Conservation (phyloP, 2,888 invertebrate genomes). For the Augochlorella aurata region DNA sequence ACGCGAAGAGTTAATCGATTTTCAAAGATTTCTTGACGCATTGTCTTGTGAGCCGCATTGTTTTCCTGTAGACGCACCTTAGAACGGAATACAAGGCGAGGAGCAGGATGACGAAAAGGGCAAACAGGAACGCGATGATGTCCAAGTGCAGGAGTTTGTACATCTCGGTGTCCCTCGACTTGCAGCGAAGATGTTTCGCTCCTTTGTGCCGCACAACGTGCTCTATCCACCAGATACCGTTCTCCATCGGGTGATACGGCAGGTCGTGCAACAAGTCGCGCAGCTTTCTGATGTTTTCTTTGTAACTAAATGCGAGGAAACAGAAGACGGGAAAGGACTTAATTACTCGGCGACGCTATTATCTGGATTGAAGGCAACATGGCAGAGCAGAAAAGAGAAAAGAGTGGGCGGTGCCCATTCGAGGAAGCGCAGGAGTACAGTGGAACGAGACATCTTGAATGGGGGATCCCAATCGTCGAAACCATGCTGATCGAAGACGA, state of each 20-base stretch:
- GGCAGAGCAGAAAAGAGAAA: neutral
- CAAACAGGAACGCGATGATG: neutral
- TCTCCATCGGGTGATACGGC: slow-evolving; percentile 57
- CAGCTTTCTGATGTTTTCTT: slow-evolving; percentile 58
- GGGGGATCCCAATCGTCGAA: neutral
- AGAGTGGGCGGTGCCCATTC: slow-evolving; percentile 11
- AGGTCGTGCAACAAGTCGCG: slow-evolving; percentile 53
- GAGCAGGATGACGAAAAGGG: neutral
- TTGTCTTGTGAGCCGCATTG: neutral
- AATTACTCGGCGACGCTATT: slow-evolving; percentile 47
- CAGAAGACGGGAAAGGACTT: slow-evolving; percentile 40
- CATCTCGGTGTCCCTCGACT: slow-evolving; percentile 48
- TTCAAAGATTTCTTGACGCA: neutral
- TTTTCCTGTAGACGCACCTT: neutral
- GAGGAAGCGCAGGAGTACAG: slow-evolving; percentile 12
- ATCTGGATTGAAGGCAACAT: slow-evolving; percentile 39
- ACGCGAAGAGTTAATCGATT: neutral
- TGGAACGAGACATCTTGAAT: slow-evolving; percentile 19
- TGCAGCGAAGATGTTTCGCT: slow-evolving; percentile 56
- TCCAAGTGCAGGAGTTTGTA: slow-evolving; percentile 47
- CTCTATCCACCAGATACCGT: slow-evolving; percentile 68
- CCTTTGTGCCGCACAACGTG: slow-evolving; percentile 69
- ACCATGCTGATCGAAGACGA: slow-evolving; percentile 9
- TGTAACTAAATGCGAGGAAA: slow-evolving; percentile 61
- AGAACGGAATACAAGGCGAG: neutral